A percentile compares a stretch with the other conserved stretches of the same genome.
These are phyloP conservation scores for Brachionus sp. DNA, from an alignment of 1,140 invertebrate genomes.

Conservation along the genomic window DNA sequence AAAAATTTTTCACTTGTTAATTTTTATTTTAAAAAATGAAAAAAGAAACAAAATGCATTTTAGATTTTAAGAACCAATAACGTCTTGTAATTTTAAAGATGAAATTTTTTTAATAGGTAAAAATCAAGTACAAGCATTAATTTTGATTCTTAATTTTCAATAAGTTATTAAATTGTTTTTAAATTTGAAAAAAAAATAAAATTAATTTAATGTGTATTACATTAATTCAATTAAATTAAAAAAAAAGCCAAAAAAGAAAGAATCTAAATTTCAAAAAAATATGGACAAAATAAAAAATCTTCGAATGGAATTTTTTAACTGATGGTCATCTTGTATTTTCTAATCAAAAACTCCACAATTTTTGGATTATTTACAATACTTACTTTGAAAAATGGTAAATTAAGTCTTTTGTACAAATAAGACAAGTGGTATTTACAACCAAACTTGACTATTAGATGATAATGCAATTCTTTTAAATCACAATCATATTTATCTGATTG, in stretches of 20 bases:
- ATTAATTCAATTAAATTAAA: slow-evolving; percentile 17
- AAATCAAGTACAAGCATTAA: not conserved
- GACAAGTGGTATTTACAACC: slow-evolving; percentile 32
- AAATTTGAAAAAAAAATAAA: not conserved
- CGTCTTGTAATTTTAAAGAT: not conserved
- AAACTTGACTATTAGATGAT: slow-evolving; percentile 32
- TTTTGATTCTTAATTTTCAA: not conserved
- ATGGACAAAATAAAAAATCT: not conserved
- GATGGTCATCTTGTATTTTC: slow-evolving; percentile 13
- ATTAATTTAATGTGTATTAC: slow-evolving; percentile 3
- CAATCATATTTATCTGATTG: slow-evolving; percentile 32
- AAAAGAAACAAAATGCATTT: not conserved
- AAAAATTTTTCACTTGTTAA: not conserved
- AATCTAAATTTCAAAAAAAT: not conserved
- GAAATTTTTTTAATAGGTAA: not conserved
- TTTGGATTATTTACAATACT: slow-evolving; percentile 35
- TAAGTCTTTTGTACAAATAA: slow-evolving; percentile 18
- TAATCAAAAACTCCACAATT: not conserved
- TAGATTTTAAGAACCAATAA: not conserved
- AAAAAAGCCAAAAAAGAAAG: not conserved
- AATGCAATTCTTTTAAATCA: not conserved
- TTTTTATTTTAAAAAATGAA: not conserved
- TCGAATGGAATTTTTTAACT: not conserved
- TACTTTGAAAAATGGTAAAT: slow-evolving; percentile 15
- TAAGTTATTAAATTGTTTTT: not conserved